Base-by-base conservation (phyloP, 2,888 invertebrate species). In the Sepiola atlantica region DNA sequence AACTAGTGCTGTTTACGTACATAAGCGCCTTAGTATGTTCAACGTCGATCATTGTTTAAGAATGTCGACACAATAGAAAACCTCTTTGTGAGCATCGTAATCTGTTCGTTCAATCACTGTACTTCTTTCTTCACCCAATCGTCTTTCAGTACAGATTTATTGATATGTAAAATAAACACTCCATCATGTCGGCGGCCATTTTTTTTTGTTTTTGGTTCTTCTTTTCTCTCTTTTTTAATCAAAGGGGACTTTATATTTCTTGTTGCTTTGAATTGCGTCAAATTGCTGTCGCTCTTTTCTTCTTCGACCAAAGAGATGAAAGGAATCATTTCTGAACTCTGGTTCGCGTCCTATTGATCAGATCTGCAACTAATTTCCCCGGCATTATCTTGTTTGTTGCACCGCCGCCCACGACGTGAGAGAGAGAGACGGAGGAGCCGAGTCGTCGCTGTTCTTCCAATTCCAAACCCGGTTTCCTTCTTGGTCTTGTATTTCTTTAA, bases 291-390 rank as follows among this genome's bases (percentile, higher is more conserved):
- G 6, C n/a, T 77, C 10, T 77, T 61, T 61, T 28, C 10, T 77
- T 77, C n/a, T n/a, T 12, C 77, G 14, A n/a, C 28, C 77, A 77
- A 77, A 77, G 77, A 77, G 28, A n/a, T 77, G 77, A 77, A 77
- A 77, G 77, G 18, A 77, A 77, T n/a, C 8, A 2, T 21, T n/a
- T 77, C 77, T 77, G 77, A 77, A 77, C 77, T 77, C 77, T 77
- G 28, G 14, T 12, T 77, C n/a, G 28, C 28, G 28, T 77, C 10
- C 10, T 77, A 77, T 77, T 77, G 77, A 77, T 77, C n/a, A 77
- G n/a, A 77, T 77, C 77, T 77, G n/a, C 77, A 77, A 28, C 77
- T 77, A 77, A 77, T 77, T 77, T 77, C n/a, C n/a, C 77, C n/a
- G 77, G 18, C n/a, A 77, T 77, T 77, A 77, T 77, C 77, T 77